Percentiles rank a stretch among this genome's conserved stretches.
phyloP scores from a whole-genome alignment of 2,888 invertebrate genomes.

The Lapara coniferarum region DNA sequence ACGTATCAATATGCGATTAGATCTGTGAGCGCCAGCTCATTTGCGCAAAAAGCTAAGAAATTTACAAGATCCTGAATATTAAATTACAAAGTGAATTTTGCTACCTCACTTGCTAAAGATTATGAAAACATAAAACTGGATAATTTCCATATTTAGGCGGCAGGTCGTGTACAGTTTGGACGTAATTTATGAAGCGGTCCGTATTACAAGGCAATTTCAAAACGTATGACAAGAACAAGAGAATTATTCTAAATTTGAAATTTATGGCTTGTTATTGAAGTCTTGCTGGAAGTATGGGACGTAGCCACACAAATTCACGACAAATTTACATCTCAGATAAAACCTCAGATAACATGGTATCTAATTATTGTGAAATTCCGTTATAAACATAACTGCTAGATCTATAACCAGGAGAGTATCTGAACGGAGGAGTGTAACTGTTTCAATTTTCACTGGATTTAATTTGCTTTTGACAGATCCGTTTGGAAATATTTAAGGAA shows the following conservation, averaged over 20 bases:
- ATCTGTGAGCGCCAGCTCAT: too few relatives aligned
- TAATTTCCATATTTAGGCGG: conserved; percentile 13
- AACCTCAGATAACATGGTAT: neutral
- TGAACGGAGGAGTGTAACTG: too few relatives aligned
- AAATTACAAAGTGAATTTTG: neutral
- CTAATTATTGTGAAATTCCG: too few relatives aligned
- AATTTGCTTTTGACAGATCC: too few relatives aligned
- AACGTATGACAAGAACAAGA: conserved; percentile 14
- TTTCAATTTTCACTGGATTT: too few relatives aligned
- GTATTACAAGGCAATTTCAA: conserved; percentile 23
- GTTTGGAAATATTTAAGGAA: too few relatives aligned
- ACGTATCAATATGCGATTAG: neutral
- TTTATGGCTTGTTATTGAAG: conserved; percentile 2
- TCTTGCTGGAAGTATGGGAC: neutral
- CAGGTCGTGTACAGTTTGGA: neutral
- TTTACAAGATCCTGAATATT: neutral
- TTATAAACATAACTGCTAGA: too few relatives aligned
- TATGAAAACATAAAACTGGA: neutral
- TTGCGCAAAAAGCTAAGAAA: neutral
- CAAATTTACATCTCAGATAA: neutral
- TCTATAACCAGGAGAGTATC: too few relatives aligned
- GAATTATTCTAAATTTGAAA: neutral
- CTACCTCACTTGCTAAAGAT: neutral
- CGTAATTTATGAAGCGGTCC: conserved; percentile 18
- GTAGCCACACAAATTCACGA: too few relatives aligned